Conservation (phyloP, 2,888 invertebrate species). For the Caenorhabditis drosophilae region DNA sequence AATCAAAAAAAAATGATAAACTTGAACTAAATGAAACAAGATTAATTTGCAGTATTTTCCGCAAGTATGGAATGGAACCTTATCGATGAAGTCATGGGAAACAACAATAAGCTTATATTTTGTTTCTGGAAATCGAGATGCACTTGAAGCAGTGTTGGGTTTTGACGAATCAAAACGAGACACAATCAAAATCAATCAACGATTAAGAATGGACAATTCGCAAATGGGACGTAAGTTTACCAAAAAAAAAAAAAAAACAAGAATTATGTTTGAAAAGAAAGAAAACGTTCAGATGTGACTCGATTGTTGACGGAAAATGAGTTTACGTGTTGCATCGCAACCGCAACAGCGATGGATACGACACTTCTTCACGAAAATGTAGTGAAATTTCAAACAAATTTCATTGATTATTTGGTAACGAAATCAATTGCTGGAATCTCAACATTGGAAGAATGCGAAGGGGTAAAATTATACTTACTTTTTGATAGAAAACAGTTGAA, state of each 20-base stretch:
- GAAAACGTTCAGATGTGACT: constrained; percentile 12
- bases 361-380: constrained; percentile 1
- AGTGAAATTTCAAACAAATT: constrained; percentile 2
- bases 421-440: constrained; percentile 30
- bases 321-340: constrained; percentile 20
- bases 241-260: background rate
- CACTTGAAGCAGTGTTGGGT: constrained; percentile 16
- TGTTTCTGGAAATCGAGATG: constrained; percentile 13
- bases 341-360: background rate
- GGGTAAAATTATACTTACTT: background rate
- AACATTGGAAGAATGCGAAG: constrained; percentile 2
- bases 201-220: constrained; percentile 26
- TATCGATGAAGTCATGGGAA: constrained; percentile 19
- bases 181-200: constrained; percentile 19
- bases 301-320: constrained; percentile 16
- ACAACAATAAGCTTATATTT: constrained; percentile 16
- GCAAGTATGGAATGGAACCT: constrained; percentile 16
- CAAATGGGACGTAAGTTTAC: constrained; percentile 31
- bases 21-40: background rate
- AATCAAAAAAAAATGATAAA: background rate
- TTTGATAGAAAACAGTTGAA: background rate
- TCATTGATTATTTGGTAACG: constrained; percentile 21
- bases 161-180: constrained; percentile 14
- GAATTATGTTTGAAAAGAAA: background rate
- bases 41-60: constrained; percentile 26